A percentile compares a stretch with the other conserved stretches of the same genome.
phyloP scores from a whole-genome alignment of 2,113 vertebrate genomes.

The Tragelaphus strepsiceros region DNA sequence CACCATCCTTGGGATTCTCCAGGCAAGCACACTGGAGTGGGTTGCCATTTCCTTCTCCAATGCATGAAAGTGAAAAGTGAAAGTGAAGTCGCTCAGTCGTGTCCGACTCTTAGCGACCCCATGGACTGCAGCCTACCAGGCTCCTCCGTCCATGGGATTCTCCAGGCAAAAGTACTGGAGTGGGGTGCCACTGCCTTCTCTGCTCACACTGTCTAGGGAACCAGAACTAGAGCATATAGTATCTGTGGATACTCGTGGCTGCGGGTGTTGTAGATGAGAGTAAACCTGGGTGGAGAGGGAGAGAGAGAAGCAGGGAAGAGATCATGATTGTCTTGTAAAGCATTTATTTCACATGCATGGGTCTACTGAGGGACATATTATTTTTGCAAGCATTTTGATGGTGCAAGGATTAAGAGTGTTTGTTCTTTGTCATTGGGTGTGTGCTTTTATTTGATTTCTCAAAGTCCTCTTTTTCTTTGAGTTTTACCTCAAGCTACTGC shows the following conservation, averaged over 20 bases:
- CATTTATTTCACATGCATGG: not conserved
- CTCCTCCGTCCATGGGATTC: too few species aligned
- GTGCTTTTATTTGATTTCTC: not conserved
- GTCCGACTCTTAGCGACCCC: accelerated
- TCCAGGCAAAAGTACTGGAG: too few species aligned
- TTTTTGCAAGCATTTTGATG: not conserved
- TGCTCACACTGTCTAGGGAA: not conserved
- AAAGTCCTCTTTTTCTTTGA: not conserved
- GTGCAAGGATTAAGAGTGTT: not conserved
- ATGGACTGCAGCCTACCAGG: too few species aligned
- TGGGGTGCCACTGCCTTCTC: too few species aligned
- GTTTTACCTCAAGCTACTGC: not conserved
- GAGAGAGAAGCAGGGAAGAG: not conserved
- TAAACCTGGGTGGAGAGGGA: not conserved
- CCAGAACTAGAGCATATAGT: accelerated
- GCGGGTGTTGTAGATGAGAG: not conserved
- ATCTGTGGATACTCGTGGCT: not conserved
- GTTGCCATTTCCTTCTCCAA: too few species aligned
- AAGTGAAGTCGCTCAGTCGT: too few species aligned
- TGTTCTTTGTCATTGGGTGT: not conserved
- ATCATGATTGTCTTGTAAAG: not conserved
- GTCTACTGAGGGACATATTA: not conserved
- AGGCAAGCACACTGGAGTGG: too few species aligned
- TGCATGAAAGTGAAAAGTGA: too few species aligned
- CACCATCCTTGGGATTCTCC: too few species aligned